Conservation (phyloP, 2,888 invertebrate genomes). For the Zele albiditarsus region DNA sequence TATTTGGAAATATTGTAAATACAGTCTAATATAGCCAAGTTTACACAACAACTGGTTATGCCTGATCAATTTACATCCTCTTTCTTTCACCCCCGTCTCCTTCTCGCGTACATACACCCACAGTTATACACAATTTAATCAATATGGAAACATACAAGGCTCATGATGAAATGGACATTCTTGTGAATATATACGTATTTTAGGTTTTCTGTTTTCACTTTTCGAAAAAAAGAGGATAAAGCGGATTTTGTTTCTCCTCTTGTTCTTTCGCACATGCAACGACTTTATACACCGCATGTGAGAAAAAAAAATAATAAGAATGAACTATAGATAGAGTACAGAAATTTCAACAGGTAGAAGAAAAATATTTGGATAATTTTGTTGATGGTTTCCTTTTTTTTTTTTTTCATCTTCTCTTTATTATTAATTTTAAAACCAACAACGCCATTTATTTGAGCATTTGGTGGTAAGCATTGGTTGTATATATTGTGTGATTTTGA, state of each 20-base stretch:
- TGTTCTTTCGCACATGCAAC: background rate
- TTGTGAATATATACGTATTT: constrained; percentile 36
- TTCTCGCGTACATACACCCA: background rate
- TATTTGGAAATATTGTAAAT: constrained; percentile 55
- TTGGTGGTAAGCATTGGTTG: constrained; percentile 57
- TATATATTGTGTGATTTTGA: constrained; percentile 21
- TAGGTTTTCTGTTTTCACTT: constrained; percentile 28
- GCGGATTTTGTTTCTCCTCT: background rate
- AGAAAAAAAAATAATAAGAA: background rate
- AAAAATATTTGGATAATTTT: background rate
- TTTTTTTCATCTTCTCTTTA: constrained; percentile 57
- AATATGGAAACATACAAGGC: constrained; percentile 5
- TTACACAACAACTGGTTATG: constrained; percentile 46
- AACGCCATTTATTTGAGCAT: constrained; percentile 61
- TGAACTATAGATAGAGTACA: background rate
- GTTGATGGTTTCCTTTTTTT: constrained; percentile 44
- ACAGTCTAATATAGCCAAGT: constrained; percentile 53
- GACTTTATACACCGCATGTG: background rate
- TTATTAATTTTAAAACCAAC: constrained; percentile 61
- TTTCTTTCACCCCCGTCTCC: background rate
- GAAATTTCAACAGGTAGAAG: background rate
- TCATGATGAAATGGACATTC: background rate
- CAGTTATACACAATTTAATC: background rate
- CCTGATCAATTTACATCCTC: constrained; percentile 3
- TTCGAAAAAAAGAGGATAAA: background rate